A percentile compares a stretch with the other conserved stretches of the same genome.
These are phyloP conservation scores for Cariama cristata DNA, from an alignment of 2,113 vertebrate genomes.

Conservation along the genomic window DNA sequence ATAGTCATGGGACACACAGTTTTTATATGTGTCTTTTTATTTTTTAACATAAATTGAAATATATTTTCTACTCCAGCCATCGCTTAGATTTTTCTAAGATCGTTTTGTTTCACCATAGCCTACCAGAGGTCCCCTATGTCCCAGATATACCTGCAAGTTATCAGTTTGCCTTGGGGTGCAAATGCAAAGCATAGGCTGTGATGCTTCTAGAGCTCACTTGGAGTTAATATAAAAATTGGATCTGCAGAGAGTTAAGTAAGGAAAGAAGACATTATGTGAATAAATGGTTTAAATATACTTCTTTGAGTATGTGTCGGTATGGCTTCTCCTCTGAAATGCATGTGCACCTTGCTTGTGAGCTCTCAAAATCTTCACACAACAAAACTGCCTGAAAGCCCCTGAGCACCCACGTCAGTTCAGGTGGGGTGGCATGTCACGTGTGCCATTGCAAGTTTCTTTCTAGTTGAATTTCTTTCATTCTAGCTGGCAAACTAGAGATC, in stretches of 20 bases:
- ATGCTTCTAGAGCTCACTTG: not conserved
- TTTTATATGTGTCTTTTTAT: rapidly evolving
- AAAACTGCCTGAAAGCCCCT: not conserved
- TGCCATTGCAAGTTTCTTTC: not conserved
- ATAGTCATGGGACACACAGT: not conserved
- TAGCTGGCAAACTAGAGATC: constrained; percentile 11
- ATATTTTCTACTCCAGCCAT: not conserved
- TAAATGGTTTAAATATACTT: not conserved
- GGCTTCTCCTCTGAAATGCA: not conserved
- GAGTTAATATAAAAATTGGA: constrained; percentile 12
- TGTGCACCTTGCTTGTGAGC: not conserved
- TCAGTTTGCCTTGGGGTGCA: not conserved
- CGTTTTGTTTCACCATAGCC: not conserved
- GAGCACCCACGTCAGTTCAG: not conserved
- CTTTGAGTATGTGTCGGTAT: not conserved
- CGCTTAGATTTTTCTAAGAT: not conserved
- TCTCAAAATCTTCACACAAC: not conserved
- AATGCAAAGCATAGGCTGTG: not conserved
- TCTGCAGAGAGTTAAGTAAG: constrained; percentile 8
- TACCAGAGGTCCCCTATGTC: not conserved
- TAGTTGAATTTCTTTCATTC: not conserved
- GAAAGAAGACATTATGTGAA: not conserved
- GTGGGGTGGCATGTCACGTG: not conserved
- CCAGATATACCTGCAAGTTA: not conserved
- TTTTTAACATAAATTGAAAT: not conserved